These are phyloP conservation scores for Pempheris klunzingeri DNA, from an alignment of 2,797 vertebrate genomes.

Conservation along the genomic window DNA sequence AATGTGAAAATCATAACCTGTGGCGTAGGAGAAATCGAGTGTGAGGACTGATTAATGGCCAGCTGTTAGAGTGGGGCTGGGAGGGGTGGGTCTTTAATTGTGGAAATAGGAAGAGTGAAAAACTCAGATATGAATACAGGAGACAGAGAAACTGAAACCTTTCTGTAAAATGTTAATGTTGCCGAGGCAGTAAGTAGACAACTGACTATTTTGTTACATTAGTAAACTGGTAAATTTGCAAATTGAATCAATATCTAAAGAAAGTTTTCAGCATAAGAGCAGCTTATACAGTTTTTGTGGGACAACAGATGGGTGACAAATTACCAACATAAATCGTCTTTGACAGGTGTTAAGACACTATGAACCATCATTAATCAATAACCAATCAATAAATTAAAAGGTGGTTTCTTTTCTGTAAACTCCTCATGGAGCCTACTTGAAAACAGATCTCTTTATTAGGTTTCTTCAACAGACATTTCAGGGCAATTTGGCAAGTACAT, in stretches of 20 bases:
- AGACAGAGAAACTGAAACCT: slow-evolving; percentile 1
- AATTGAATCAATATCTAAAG: background rate
- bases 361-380: background rate
- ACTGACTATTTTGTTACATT: background rate
- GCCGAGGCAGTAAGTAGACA: background rate
- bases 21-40: slow-evolving; percentile 70
- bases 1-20: slow-evolving; percentile 80
- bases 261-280: background rate
- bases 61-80: slow-evolving; percentile 63
- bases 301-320: slow-evolving; percentile 4
- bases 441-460: background rate
- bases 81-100: slow-evolving; percentile 65
- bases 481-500: too few species aligned
- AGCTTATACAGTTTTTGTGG: slow-evolving; percentile 7
- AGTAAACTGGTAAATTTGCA: background rate
- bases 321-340: background rate
- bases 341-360: background rate
- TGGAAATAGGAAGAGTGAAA: slow-evolving; percentile 66
- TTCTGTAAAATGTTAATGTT: background rate
- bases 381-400: background rate
- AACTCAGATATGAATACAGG: slow-evolving; percentile 33
- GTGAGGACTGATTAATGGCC: slow-evolving; percentile 72
- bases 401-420: background rate
- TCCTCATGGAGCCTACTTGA: background rate
- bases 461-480: too few species aligned